These are phyloP conservation scores for Cephus rjabovi DNA, from an alignment of 2,888 invertebrate genomes.

Conservation along the genomic window DNA sequence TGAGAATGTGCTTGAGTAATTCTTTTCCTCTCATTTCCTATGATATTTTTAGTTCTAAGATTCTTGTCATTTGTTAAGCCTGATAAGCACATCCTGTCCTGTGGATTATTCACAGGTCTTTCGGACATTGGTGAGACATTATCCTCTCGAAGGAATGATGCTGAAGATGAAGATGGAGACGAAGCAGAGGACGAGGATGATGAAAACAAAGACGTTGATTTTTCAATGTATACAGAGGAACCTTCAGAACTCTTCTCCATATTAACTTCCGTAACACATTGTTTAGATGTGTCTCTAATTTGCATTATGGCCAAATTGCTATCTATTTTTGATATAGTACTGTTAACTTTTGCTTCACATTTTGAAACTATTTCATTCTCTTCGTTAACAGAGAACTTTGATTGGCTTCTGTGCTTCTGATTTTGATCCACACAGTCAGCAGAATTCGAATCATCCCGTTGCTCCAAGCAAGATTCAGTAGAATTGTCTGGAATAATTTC, in stretches of 20 bases:
- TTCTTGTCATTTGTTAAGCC: neutral
- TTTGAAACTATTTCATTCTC: neutral
- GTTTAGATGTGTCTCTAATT: conserved; percentile 39
- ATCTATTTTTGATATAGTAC: conserved; percentile 24
- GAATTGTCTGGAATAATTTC: neutral
- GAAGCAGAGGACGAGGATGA: neutral
- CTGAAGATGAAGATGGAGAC: neutral
- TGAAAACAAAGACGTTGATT: neutral
- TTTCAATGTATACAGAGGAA: neutral
- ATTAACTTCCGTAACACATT: conserved; percentile 8
- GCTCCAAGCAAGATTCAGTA: neutral
- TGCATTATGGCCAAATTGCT: conserved; percentile 34
- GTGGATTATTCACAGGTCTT: neutral
- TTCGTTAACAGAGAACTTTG: neutral
- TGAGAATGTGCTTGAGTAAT: neutral
- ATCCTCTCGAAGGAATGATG: neutral
- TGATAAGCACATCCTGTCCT: neutral
- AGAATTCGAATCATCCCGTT: conserved; percentile 7
- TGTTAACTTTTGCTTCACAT: neutral
- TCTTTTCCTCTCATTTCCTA: neutral
- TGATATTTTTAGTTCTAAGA: neutral
- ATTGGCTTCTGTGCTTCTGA: neutral
- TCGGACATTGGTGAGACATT: neutral
- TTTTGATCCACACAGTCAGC: neutral
- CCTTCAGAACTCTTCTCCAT: neutral